phyloP scores from a whole-genome alignment of 92 coral and sea anemone species.

The Porites rus region DNA sequence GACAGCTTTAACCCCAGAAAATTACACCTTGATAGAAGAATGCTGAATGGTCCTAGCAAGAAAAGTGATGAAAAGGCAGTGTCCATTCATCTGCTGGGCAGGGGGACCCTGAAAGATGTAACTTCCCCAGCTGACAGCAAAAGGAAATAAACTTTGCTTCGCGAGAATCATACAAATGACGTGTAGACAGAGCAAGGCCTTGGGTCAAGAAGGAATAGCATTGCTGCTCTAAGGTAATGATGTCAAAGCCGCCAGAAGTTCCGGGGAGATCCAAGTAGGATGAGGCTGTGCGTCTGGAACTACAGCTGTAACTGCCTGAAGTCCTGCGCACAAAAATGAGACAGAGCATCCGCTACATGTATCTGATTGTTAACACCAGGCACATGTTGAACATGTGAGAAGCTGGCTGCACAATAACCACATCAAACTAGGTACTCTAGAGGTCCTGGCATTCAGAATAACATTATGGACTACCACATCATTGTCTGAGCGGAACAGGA shows the following conservation, averaged over 20 bases:
- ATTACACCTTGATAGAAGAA: neutral
- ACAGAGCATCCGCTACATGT: conserved; percentile 3
- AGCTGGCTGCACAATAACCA: conserved; percentile 7
- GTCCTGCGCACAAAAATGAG: no score
- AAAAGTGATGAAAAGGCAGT: neutral
- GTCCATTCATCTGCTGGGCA: neutral
- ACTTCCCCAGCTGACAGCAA: neutral
- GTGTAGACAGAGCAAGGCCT: conserved; percentile 13
- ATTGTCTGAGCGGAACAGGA: neutral
- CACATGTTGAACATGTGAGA: neutral
- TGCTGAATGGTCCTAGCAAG: neutral
- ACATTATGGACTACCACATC: no score
- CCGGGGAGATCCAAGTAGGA: neutral
- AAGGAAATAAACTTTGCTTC: conserved; percentile 4
- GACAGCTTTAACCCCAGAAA: neutral
- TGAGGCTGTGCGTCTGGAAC: no score
- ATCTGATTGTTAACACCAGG: conserved; percentile 17
- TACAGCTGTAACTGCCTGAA: no score
- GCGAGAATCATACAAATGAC: neutral
- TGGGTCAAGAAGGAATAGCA: conserved; percentile 8
- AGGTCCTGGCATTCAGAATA: neutral
- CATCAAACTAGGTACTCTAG: neutral
- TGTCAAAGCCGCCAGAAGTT: neutral
- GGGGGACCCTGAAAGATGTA: neutral
- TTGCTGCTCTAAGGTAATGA: neutral